Evolutionary conservation across 2,797 vertebrate genomes (phyloP).

Genomic region (Macropus fuliginosus): DNA sequence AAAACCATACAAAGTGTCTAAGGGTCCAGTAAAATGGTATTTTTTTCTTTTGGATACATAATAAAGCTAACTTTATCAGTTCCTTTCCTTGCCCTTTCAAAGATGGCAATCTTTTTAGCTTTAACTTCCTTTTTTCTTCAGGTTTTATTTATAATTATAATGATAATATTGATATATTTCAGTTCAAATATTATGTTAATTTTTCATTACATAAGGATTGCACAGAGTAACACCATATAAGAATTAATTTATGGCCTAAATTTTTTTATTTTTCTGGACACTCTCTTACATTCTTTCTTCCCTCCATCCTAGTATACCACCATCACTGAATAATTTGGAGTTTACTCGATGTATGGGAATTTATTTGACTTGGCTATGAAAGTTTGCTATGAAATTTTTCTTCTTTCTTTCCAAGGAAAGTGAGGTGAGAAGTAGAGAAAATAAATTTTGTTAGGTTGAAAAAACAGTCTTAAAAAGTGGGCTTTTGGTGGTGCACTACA

Average conservation of each 20-base stretch:
- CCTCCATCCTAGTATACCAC: not conserved
- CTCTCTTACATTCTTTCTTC: not conserved
- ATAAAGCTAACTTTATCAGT: too few relatives aligned
- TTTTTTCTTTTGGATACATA: too few relatives aligned
- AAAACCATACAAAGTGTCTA: too few relatives aligned
- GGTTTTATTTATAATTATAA: not conserved
- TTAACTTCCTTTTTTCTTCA: not conserved
- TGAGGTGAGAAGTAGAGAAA: not conserved
- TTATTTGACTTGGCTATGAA: not conserved
- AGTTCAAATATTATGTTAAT: not conserved
- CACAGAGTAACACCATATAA: not conserved
- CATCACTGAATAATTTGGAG: not conserved
- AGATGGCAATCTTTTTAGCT: not conserved
- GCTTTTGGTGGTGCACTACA: too few relatives aligned
- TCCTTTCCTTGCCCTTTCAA: not conserved
- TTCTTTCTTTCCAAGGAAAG: not conserved
- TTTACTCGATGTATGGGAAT: not conserved
- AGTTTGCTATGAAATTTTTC: not conserved
- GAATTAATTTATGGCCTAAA: not conserved
- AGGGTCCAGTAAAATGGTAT: too few relatives aligned
- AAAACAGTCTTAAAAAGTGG: not conserved
- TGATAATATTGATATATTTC: not conserved
- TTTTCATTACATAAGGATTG: not conserved
- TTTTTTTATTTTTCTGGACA: not conserved
- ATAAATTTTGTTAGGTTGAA: not conserved